Base-by-base conservation (phyloP, 2,888 invertebrate species). In the Elmis aenea region DNA sequence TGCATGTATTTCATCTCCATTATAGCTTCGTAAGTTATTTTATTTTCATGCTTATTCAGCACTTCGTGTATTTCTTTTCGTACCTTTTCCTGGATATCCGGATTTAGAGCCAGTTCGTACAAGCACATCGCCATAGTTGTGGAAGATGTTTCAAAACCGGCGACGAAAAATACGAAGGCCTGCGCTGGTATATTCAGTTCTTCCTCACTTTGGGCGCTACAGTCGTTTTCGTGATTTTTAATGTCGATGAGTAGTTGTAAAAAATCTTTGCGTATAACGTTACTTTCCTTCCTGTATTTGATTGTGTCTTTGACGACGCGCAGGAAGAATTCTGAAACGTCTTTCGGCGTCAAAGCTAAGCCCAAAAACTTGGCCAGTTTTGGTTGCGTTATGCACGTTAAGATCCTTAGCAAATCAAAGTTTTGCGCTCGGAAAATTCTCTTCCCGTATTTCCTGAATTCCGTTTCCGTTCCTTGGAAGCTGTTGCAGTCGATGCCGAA, bases 401-500 rank as follows among this genome's bases (percentile, higher is more conserved):
- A n/a, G n/a, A n/a, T n/a, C n/a, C n/a, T n/a, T n/a, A n/a, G n/a
- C n/a, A n/a, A n/a, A n/a, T n/a, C n/a, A n/a, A n/a, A n/a, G n/a
- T n/a, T n/a, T n/a, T n/a, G n/a, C n/a, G n/a, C n/a, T n/a, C n/a
- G n/a, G 13, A 51, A 46, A 2, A 46, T 28, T 28, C 31, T 33
- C 14, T 35, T 40, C 2, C 57, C 54, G 26, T 51, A 50, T 20
- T 37, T 29, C 13, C 50, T 27, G 55, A 79, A 77, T 38, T 72
- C 69, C 0, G 72, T 68, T 38, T 75, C 65, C 1, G 72, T 61
- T 51, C 72, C 66, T 25, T 68, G 64, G 25, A 78, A 70, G 8
- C 73, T 72, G 44, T 78, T 73, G 44, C 73, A 72, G 41, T 77
- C 73, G 5, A 78, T 66, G 12, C 78, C 79, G 51, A 79, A 78